Base-by-base conservation (phyloP, 2,888 invertebrate genomes). In the Leucoptera coffeella region DNA sequence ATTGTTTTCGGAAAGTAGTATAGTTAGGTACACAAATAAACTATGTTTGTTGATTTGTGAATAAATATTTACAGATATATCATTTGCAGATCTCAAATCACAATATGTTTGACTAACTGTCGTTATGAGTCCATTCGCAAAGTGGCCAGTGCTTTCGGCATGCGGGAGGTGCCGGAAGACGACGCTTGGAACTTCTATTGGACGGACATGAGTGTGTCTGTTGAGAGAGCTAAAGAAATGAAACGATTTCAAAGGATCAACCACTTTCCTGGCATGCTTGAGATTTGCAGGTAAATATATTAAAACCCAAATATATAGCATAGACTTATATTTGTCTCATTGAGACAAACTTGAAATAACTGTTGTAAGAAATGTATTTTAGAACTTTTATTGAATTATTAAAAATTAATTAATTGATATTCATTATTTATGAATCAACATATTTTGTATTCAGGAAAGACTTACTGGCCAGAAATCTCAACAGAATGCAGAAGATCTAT, bases 101-200 rank as follows among this genome's bases (percentile, higher is more conserved):
- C 80, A 22, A 79, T 84, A 40, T 84, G 80, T 50, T 69, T 80
- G 25, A 75, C 76, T 27, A 80, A 79, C 54, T 85, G 84, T 41
- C 78, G 82, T 14, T 84, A 84, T 46, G 83, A 84, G 34, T 78
- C 81, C 32, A 84, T 90, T 20, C 69, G 82, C 21, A 75, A 78
- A 41, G 78, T 82, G 23, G 78, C 85, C 2, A 64, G 75, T 32
- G 77, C 79, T 33, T 82, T 80, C 45, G 83, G 82, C 1, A 85
- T 85, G 74, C 75, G 78, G 32, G 85, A 86, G 49, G 88, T 88
- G 0, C 73, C 77, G 1, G 89, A 89, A 37, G 78, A 79, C 25
- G 87, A 88, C 30, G 77, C 82, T 27, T 94, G 93, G 93, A 88
- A 89, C 50, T 77, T 94, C 35, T 86, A 84, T 45, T 94, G 93